Evolutionary conservation across 2,888 invertebrate genomes (phyloP).

Genomic region (Stenurella melanura): DNA sequence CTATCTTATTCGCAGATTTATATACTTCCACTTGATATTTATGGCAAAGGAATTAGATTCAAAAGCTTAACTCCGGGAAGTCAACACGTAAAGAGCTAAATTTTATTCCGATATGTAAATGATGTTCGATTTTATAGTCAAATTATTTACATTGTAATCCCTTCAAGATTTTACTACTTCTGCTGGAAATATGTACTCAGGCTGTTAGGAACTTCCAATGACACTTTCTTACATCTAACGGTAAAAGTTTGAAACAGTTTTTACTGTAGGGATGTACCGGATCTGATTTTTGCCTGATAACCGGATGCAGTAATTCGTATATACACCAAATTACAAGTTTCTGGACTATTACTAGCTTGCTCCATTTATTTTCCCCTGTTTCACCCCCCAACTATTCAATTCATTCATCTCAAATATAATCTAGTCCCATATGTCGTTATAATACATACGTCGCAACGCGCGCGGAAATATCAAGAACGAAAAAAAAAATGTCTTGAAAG

Average conservation of each 20-base stretch:
- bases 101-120: constrained; percentile 50
- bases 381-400: too few relatives aligned
- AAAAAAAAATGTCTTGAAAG: too few relatives aligned
- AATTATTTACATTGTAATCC: neutral
- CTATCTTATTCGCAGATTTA: constrained; percentile 60
- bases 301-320: too few relatives aligned
- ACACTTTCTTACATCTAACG: neutral
- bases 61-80: constrained; percentile 40
- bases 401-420: too few relatives aligned
- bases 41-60: constrained; percentile 53
- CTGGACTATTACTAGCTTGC: too few relatives aligned
- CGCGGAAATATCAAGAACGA: too few relatives aligned
- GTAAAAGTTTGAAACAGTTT: neutral
- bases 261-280: too few relatives aligned
- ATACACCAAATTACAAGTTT: too few relatives aligned
- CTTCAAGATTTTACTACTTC: neutral
- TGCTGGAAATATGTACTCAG: neutral
- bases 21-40: constrained; percentile 59
- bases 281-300: too few relatives aligned
- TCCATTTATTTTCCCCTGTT: too few relatives aligned
- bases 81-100: constrained; percentile 45
- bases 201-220: neutral
- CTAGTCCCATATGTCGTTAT: too few relatives aligned
- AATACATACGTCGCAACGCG: too few relatives aligned
- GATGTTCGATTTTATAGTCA: constrained; percentile 13